These are phyloP conservation scores for Dryocosmus kuriphilus DNA, from an alignment of 2,888 invertebrate species.

Conservation along the genomic window DNA sequence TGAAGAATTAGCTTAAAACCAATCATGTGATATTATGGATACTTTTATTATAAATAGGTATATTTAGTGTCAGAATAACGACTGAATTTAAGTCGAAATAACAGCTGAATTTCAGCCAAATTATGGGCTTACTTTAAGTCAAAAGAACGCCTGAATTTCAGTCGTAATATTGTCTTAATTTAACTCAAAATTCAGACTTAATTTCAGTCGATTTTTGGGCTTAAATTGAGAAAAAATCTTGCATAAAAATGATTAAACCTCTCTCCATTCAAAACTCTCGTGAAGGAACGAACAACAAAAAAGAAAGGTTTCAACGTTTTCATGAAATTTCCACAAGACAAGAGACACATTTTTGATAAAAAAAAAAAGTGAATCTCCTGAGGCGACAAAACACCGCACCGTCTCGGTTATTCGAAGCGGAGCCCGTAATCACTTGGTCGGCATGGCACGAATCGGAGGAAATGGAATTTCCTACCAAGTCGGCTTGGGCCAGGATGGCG, in stretches of 20 bases:
- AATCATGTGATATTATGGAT: no score
- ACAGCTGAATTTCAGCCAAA: neutral
- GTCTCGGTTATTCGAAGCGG: conserved; percentile 30
- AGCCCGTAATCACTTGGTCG: conserved; percentile 54
- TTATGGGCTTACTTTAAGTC: neutral
- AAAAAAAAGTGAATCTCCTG: conserved; percentile 37
- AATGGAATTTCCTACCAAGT: conserved; percentile 69
- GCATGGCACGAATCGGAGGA: conserved; percentile 64
- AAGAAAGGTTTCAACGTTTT: neutral
- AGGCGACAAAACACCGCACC: conserved; percentile 5
- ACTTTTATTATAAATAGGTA: no score
- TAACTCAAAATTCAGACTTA: neutral
- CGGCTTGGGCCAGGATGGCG: conserved; percentile 55
- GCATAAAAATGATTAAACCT: neutral
- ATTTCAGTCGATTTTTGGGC: neutral
- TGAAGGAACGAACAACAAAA: no score
- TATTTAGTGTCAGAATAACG: no score
- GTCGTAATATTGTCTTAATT: no score
- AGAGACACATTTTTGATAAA: conserved; percentile 39
- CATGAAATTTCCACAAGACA: conserved; percentile 17
- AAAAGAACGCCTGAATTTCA: neutral
- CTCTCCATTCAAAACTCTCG: neutral
- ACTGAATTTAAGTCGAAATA: neutral
- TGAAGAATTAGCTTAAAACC: no score
- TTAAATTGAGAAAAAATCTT: neutral